Conservation (phyloP, 1,140 invertebrate genomes). For the Notospermus geniculatus region DNA sequence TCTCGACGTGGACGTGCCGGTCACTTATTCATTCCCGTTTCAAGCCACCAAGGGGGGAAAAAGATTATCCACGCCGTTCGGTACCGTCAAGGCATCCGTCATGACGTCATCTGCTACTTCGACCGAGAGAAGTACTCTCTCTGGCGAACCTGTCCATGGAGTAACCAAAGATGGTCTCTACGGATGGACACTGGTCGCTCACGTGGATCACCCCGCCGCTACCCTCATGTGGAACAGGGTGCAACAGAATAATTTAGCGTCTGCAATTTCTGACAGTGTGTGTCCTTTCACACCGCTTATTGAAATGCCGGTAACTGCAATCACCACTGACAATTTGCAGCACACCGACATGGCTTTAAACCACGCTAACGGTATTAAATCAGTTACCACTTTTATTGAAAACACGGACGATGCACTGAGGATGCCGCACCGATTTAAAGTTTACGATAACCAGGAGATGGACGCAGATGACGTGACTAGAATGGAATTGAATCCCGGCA, state of each 20-base stretch:
- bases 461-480: conserved; percentile 1
- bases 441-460: conserved; percentile 1
- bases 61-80: conserved; percentile 2
- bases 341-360: conserved; percentile 2
- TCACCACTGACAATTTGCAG: background rate
- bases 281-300: conserved; percentile 4
- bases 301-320: conserved; percentile 2
- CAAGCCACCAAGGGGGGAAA: conserved; percentile 4
- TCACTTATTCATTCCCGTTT: conserved; percentile 8
- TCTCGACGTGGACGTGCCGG: background rate
- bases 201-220: conserved; percentile 6
- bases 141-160: background rate
- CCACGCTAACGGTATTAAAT: background rate
- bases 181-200: background rate
- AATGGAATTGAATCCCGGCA: background rate
- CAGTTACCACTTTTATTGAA: conserved; percentile 7
- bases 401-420: background rate
- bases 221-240: background rate
- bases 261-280: background rate
- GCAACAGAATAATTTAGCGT: background rate
- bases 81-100: background rate
- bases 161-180: background rate
- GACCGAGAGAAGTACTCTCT: background rate
- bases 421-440: background rate
- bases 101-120: background rate